Percentiles rank a stretch among this genome's conserved stretches.
phyloP scores from a whole-genome alignment of 2,888 invertebrate species.

The Thera obeliscata region DNA sequence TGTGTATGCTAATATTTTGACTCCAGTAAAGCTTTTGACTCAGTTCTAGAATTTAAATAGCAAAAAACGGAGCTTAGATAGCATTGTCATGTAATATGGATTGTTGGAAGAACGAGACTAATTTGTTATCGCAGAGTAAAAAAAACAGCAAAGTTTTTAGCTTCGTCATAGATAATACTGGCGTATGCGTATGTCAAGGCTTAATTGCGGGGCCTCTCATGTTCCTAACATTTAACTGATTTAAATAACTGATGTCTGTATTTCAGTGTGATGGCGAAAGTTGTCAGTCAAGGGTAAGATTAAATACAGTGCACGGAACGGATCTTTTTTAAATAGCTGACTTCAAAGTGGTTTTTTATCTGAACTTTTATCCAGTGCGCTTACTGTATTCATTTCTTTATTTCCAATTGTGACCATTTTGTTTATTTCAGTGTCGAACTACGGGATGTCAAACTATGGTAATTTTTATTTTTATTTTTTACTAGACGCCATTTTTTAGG shows the following conservation, averaged over 20 bases:
- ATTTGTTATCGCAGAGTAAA: no score
- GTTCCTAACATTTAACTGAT: background rate
- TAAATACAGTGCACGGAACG: background rate
- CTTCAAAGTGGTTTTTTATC: no score
- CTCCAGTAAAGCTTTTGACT: background rate
- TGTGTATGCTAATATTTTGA: background rate
- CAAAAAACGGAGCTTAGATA: no score
- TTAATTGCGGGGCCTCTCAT: background rate
- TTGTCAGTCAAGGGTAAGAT: constrained; percentile 55
- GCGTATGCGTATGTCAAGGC: background rate
- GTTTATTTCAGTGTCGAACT: constrained; percentile 49
- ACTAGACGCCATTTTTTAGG: no score
- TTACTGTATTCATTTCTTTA: background rate
- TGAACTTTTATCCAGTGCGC: no score
- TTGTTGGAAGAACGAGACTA: no score
- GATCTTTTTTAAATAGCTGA: no score
- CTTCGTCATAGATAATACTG: no score
- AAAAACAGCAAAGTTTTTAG: no score
- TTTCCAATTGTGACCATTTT: background rate
- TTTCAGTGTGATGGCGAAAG: constrained; percentile 50
- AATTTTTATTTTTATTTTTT: constrained; percentile 7
- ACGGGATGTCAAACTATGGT: constrained; percentile 50
- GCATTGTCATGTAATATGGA: no score
- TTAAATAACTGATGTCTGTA: constrained; percentile 3
- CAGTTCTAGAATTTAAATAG: no score